Evolutionary conservation across 2,888 invertebrate species (phyloP), one percentile per base, ranked within the genome.

Genomic region (Drosophila leonis): DNA sequence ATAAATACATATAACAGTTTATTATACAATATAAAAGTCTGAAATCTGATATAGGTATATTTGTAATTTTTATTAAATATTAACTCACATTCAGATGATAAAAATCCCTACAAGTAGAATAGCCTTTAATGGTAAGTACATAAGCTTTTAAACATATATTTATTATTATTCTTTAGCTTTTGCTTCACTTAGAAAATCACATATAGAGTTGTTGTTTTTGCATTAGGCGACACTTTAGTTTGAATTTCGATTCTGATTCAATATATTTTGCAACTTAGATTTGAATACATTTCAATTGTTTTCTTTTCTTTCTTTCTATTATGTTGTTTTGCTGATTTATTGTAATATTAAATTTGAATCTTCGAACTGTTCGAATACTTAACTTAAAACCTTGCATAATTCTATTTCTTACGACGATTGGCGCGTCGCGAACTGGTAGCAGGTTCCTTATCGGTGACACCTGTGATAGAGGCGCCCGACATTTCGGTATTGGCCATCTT

Each of bases 401-500:
- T 31, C 13, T 64, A 37, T 65, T 92, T 92, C 68, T 91, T 92
- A 61, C 92, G 91, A 20, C 92, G 90, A 70, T 84, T 88, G 1
- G 64, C 75, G 59, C 91, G 90, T 0, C 85, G 71, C 9, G 74
- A 44, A 18, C 52, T 71, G 15, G 69, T 67, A 4, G 86, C 79
- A 5, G 78, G 74, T 24, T 87, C 89, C 35, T 80, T 80, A 9
- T 92, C 93, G 9, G 88, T 90, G 31, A 93, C 79, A 4, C 92
- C 89, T 7, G 90, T 90, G 10, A 93, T 92, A 1, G 93, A 87
- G 41, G 91, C 92, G 6, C 90, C 89, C 0, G 89, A 91, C 54
- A 93, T 79, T 70, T 93, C 93, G 0, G 93, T 92, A 49, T 91
- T 92, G 29, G 92, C 91, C 72, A 93, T 92, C 72, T 92, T 91